Evolutionary conservation across 1,140 invertebrate genomes (phyloP).

Genomic region (Musca vetustissima): DNA sequence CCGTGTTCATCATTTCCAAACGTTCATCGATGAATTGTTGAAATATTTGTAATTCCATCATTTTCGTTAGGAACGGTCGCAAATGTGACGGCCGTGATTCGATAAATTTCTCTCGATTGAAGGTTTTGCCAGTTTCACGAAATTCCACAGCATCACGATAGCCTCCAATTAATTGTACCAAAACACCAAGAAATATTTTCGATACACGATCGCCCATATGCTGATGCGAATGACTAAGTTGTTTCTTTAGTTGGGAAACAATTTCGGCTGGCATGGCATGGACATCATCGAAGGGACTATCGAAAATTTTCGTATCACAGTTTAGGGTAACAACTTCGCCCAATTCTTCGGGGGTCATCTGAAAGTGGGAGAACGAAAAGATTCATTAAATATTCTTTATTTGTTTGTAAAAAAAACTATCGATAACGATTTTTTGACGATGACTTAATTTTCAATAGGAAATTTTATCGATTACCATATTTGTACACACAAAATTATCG

Average conservation of each 20-base stretch:
- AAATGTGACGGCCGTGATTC: conserved; percentile 76
- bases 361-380: conserved; percentile 36
- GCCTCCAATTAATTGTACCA: conserved; percentile 90
- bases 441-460: no score
- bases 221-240: conserved; percentile 59
- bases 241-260: conserved; percentile 67
- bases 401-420: no score
- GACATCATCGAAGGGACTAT: conserved; percentile 85
- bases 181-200: conserved; percentile 82
- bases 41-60: conserved; percentile 93
- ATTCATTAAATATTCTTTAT: no score
- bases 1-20: conserved; percentile 84
- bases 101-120: conserved; percentile 86
- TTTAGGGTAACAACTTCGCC: conserved; percentile 91
- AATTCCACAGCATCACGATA: conserved; percentile 86
- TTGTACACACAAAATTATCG: no score
- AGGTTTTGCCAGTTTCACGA: conserved; percentile 75
- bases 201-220: conserved; percentile 87
- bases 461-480: no score
- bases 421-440: no score
- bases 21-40: conserved; percentile 94
- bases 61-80: conserved; percentile 86
- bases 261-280: conserved; percentile 81
- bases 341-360: conserved; percentile 68
- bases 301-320: conserved; percentile 83